Conservation (phyloP, 2,797 vertebrate genomes). For the Tokudaia muenninki region DNA sequence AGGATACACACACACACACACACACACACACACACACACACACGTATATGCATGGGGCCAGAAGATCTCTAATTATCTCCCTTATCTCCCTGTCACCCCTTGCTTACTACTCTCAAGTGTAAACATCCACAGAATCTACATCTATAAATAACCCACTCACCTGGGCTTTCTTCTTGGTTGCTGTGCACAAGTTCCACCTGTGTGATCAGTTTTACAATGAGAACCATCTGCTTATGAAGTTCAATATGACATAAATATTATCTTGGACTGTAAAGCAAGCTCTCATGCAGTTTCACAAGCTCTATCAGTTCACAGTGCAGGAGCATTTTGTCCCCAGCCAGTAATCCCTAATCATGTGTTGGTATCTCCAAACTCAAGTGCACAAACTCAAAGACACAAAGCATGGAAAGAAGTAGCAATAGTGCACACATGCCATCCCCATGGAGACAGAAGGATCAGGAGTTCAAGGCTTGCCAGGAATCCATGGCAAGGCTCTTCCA, state of each 20-base stretch:
- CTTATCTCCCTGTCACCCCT: not conserved
- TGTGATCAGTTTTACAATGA: constrained; percentile 43
- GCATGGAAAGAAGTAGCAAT: not conserved
- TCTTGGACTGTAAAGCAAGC: constrained; percentile 4
- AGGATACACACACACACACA: not conserved
- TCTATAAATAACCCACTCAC: not conserved
- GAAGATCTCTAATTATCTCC: not conserved
- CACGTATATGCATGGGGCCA: not conserved
- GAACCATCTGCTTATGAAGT: not conserved
- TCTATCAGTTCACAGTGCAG: not conserved
- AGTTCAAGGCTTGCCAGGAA: not conserved
- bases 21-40: too few species aligned
- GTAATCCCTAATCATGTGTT: not conserved
- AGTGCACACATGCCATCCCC: not conserved
- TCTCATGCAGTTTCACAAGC: not conserved
- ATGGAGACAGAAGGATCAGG: not conserved
- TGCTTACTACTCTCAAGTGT: not conserved
- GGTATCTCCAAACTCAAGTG: not conserved
- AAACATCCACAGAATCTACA: not conserved
- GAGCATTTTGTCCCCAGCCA: not conserved
- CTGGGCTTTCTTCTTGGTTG: constrained; percentile 34
- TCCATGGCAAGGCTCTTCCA: not conserved
- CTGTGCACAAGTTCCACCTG: not conserved
- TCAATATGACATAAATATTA: constrained; percentile 33
- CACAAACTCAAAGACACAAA: not conserved